Evolutionary conservation across 2,888 invertebrate genomes (phyloP).

Genomic region (Aethes cnicana): DNA sequence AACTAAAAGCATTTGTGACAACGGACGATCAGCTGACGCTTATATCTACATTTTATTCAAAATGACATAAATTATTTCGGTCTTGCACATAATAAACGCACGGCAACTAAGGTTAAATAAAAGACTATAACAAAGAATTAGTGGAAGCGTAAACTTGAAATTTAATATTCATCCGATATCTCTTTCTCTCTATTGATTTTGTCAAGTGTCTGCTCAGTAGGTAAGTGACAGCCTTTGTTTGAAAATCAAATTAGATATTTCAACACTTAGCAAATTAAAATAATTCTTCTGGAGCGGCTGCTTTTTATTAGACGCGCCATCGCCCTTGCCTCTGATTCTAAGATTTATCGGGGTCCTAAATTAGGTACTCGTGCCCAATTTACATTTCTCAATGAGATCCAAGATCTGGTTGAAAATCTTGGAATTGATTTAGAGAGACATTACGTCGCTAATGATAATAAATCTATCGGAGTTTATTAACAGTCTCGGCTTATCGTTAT

Average conservation of each 20-base stretch:
- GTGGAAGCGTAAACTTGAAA: constrained; percentile 13
- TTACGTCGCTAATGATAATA: constrained; percentile 35
- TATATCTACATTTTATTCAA: constrained; percentile 9
- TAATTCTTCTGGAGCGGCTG: constrained; percentile 36
- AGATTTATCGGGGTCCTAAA: constrained; percentile 40
- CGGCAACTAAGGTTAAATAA: constrained; percentile 6
- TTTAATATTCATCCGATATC: constrained; percentile 13
- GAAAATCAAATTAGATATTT: constrained; percentile 23
- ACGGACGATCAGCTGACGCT: constrained; percentile 60
- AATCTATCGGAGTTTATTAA: constrained; percentile 37
- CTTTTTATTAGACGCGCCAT: constrained; percentile 42
- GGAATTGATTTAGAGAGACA: constrained; percentile 21
- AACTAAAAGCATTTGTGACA: constrained; percentile 59
- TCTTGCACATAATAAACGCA: too few species aligned
- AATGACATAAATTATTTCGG: constrained; percentile 9
- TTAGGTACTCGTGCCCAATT: constrained; percentile 25
- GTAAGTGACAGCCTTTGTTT: constrained; percentile 21
- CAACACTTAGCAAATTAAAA: constrained; percentile 33
- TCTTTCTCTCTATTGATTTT: constrained; percentile 20
- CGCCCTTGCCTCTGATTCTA: constrained; percentile 37
- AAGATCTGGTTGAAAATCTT: constrained; percentile 21
- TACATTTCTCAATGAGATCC: constrained; percentile 25
- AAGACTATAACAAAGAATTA: constrained; percentile 7
- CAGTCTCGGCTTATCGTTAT: constrained; percentile 45
- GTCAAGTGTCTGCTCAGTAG: constrained; percentile 20